phyloP scores from a whole-genome alignment of 2,797 vertebrate species.

The Macrochelys suwanniensis region DNA sequence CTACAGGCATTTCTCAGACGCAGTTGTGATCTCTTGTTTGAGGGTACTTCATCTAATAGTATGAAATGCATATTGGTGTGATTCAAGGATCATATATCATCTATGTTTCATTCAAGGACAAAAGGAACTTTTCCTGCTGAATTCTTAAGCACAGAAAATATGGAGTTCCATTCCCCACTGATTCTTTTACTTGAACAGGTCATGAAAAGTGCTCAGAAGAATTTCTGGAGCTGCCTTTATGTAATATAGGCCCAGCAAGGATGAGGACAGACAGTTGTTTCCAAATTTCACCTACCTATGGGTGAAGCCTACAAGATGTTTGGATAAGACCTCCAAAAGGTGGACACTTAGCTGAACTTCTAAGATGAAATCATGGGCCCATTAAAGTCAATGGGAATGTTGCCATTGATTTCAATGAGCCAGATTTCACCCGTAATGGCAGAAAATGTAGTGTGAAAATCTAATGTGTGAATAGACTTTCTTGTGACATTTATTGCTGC shows the following conservation, averaged over 20 bases:
- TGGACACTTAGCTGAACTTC: not conserved
- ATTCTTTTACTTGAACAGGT: not conserved
- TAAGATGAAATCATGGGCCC: not conserved
- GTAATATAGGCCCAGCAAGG: not conserved
- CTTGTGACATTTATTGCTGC: not conserved
- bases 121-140: not conserved
- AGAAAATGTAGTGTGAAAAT: not conserved
- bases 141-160: not conserved
- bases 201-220: not conserved
- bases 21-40: not conserved
- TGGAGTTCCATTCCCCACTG: not conserved
- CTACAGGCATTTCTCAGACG: not conserved
- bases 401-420: not conserved
- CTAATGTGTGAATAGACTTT: not conserved
- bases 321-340: not conserved
- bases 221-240: not conserved
- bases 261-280: not conserved
- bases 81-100: not conserved
- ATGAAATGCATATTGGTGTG: not conserved
- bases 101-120: not conserved
- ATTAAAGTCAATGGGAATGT: not conserved
- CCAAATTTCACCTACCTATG: not conserved
- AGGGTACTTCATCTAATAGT: not conserved
- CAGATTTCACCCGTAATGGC: not conserved
- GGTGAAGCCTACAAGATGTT: not conserved